phyloP scores from a whole-genome alignment of 2,797 vertebrate genomes.

The Cirrhinus molitorella region DNA sequence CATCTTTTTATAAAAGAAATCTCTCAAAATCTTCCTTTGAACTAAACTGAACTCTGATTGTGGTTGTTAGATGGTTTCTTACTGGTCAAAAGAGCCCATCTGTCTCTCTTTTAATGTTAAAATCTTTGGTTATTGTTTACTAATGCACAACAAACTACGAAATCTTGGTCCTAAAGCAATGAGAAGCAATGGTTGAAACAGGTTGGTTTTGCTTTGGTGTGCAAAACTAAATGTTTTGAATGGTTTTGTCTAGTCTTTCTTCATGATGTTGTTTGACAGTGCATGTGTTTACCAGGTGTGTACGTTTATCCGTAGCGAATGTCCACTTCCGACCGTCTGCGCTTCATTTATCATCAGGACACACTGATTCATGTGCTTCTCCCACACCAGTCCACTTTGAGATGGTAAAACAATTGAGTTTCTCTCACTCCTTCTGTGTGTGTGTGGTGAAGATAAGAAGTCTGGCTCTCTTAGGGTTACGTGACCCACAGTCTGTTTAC shows the following conservation, averaged over 20 bases:
- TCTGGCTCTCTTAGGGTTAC: conserved; percentile 21
- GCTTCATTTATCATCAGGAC: conserved; percentile 31
- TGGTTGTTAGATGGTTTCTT: background rate
- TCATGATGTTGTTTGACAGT: conserved; percentile 1
- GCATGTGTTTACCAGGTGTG: conserved; percentile 40
- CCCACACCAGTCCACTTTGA: background rate
- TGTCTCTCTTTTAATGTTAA: background rate
- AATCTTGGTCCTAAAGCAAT: background rate
- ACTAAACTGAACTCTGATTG: background rate
- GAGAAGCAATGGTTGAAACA: background rate
- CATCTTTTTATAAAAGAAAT: too few species aligned
- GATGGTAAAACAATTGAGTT: conserved; percentile 6
- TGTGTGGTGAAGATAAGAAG: conserved; percentile 32
- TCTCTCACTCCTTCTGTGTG: background rate
- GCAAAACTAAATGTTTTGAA: background rate
- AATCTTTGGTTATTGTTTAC: background rate
- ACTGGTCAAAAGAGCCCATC: background rate
- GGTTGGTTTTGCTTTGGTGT: background rate
- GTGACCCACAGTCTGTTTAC: conserved; percentile 50
- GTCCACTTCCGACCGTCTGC: conserved; percentile 10
- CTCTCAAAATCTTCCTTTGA: background rate
- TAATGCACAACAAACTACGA: background rate
- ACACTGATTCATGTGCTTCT: background rate
- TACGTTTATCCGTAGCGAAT: conserved; percentile 45
- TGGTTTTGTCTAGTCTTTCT: background rate